Base-by-base conservation (phyloP, 2,888 invertebrate genomes). In the Drosophila greeni region DNA sequence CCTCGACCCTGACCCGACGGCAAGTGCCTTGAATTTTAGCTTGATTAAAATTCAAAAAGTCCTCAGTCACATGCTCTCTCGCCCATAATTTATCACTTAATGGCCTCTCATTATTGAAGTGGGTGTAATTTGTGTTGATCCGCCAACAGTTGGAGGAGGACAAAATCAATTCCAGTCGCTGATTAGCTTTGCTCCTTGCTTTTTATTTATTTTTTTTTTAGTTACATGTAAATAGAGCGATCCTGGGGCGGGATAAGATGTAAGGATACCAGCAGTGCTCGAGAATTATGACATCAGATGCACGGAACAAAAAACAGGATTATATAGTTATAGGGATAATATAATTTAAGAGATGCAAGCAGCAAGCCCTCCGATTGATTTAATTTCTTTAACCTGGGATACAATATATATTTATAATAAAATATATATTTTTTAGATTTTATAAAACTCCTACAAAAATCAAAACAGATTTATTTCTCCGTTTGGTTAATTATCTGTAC, bases 1-100 rank as follows among this genome's bases (percentile, higher is more conserved):
- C 39, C 65, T 72, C 71, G 71, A 70, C 64, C 66, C 61, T 51
- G 55, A 66, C 61, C 74, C 62, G 53, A 29, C 65, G 65, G 52
- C 62, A 74, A 83, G 58, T 72, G 82, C 66, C 74, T 69, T 52
- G 72, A 77, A 78, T 72, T 82, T 83, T 77, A 72, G 73, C 69
- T 82, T 84, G 81, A 84, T 81, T 83, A 82, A 80, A 82, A 84
- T 82, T 83, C 81, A 75, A 81, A 76, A 75, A 78, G 74, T 72
- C 68, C 70, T 20, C 14, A 69, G 75, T 73, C 68, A 54, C 53
- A 31, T 24, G 48, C 68, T 54, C 51, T 54, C 51, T 47, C 26
- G 33, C 65, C 66, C 83, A 81, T 84, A 82, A 84, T 72, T 81
- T 69, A 77, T 62, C 75, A 72, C 73, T 82, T 83, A 77, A 62